Conservation (phyloP, 2,888 invertebrate genomes). For the Ferdinandea cuprea region DNA sequence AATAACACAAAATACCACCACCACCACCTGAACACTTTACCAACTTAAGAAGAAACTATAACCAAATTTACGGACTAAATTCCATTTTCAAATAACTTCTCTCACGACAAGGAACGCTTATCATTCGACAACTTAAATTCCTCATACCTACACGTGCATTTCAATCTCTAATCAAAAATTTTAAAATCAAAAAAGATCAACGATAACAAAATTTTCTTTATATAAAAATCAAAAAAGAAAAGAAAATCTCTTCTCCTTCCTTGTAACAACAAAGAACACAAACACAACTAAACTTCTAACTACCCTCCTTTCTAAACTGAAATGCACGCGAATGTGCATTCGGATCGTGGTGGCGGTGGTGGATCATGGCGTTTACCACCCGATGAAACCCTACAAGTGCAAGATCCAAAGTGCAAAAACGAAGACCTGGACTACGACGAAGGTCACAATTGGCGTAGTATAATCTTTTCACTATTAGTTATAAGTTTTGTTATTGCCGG, state of each 20-base stretch:
- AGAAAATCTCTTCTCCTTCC: neutral
- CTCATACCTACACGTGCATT: conserved; percentile 3
- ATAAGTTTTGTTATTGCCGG: conserved; percentile 94
- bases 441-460: conserved; percentile 95
- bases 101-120: conserved; percentile 7
- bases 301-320: conserved; percentile 73
- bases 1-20: conserved; percentile 74
- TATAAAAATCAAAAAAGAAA: too few relatives aligned
- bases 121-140: conserved; percentile 13
- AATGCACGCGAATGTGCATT: conserved; percentile 95
- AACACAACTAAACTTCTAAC: conserved; percentile 35
- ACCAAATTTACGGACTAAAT: conserved; percentile 35
- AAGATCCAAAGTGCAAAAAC: conserved; percentile 93
- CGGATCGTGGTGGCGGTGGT: conserved; percentile 90
- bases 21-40: conserved; percentile 64
- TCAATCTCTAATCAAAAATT: neutral
- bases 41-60: conserved; percentile 25
- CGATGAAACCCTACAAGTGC: conserved; percentile 95
- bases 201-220: neutral
- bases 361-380: conserved; percentile 95
- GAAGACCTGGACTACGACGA: conserved; percentile 91
- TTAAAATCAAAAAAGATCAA: conserved; percentile 9
- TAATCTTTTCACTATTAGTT: conserved; percentile 93
- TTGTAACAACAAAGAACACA: conserved; percentile 7
- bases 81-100: conserved; percentile 33